Evolutionary conservation across 2,888 invertebrate species (phyloP).

Genomic region (Nymphalis polychloros): DNA sequence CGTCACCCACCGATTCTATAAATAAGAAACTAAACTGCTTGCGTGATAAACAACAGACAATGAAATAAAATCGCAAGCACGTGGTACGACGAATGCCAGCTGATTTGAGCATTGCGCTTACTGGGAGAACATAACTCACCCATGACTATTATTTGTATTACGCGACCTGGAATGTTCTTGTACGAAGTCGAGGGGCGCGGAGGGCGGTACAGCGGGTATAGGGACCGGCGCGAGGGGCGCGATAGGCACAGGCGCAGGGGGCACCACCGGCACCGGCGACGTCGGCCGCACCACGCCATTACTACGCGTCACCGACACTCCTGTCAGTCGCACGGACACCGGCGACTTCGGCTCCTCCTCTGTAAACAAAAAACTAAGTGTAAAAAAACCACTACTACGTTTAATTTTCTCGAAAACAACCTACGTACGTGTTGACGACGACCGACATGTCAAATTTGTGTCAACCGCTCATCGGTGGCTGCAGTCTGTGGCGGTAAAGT

Average conservation of each 20-base stretch:
- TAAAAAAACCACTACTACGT: constrained; percentile 34
- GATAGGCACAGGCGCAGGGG: constrained; percentile 45
- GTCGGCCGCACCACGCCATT: constrained; percentile 61
- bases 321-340: constrained; percentile 69
- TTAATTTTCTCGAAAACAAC: constrained; percentile 17
- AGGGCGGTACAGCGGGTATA: constrained; percentile 53
- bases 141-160: constrained; percentile 75
- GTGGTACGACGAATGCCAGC: constrained; percentile 49
- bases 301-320: constrained; percentile 65
- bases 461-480: constrained; percentile 76
- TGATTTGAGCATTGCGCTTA: constrained; percentile 66
- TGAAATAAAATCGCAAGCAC: constrained; percentile 6
- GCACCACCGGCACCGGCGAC: constrained; percentile 48
- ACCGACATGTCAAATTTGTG: constrained; percentile 70
- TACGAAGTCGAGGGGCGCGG: constrained; percentile 71
- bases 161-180: constrained; percentile 81
- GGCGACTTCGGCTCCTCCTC: constrained; percentile 78
- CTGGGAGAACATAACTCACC: constrained; percentile 71
- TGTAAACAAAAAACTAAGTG: constrained; percentile 63
- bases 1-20: too few relatives aligned
- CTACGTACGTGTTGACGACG: constrained; percentile 30
- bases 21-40: too few relatives aligned
- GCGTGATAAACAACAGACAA: neutral
- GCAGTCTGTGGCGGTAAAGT: constrained; percentile 80
- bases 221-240: constrained; percentile 47